These are phyloP conservation scores for Tapirus indicus DNA, from an alignment of 2,797 vertebrate genomes.

Conservation along the genomic window DNA sequence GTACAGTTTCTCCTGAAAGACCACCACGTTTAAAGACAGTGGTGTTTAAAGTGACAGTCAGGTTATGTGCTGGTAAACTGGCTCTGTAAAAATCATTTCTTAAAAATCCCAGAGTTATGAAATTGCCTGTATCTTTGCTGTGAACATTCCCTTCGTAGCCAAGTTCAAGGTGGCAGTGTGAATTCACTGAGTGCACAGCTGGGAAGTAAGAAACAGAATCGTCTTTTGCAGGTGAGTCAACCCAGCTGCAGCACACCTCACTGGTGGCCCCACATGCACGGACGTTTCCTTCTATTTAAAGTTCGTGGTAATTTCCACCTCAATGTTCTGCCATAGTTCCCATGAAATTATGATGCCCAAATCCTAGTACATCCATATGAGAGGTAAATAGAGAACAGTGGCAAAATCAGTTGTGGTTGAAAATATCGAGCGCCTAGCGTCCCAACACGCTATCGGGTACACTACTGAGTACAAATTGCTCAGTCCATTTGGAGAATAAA, in stretches of 20 bases:
- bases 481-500: not conserved
- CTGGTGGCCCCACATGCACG: not conserved
- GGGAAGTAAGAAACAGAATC: too few species aligned
- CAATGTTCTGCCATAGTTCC: not conserved
- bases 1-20: not conserved
- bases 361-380: too few species aligned
- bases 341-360: not conserved
- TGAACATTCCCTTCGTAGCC: not conserved
- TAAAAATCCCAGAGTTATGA: not conserved
- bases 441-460: rapidly evolving
- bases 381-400: not conserved
- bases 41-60: not conserved
- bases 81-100: not conserved
- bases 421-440: not conserved
- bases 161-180: too few species aligned
- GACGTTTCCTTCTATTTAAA: not conserved
- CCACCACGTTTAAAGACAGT: not conserved
- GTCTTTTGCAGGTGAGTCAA: not conserved
- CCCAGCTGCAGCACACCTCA: not conserved
- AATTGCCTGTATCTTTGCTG: not conserved
- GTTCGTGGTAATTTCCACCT: not conserved
- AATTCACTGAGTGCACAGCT: rapidly evolving
- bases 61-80: not conserved
- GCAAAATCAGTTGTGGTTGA: too few species aligned
- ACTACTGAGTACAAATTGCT: not conserved